phyloP scores from a whole-genome alignment of 2,888 invertebrate species.

The Diarsia brunnea region DNA sequence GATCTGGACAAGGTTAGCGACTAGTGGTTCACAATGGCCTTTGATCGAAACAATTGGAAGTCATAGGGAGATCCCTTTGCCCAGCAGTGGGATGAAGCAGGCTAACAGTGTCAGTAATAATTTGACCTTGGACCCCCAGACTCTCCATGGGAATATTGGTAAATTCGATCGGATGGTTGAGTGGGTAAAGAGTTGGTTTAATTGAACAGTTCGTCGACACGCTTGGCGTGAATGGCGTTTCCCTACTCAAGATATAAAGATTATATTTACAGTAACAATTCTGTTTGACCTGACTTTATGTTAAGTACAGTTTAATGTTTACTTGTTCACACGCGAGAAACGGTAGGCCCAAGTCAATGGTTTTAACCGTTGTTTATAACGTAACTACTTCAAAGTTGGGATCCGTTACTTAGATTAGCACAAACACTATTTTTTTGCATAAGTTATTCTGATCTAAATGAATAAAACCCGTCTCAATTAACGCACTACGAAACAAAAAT shows the following conservation, averaged over 20 bases:
- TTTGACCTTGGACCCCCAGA: neutral
- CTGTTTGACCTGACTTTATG: constrained; percentile 22
- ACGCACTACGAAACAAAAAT: neutral
- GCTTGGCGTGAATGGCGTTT: neutral
- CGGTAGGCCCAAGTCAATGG: constrained; percentile 63
- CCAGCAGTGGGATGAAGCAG: too few species aligned
- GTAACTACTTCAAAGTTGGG: constrained; percentile 51
- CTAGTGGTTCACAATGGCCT: too few species aligned
- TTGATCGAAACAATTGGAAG: too few species aligned
- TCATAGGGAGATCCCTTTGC: too few species aligned
- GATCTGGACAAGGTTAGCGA: too few species aligned
- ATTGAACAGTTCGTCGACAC: neutral
- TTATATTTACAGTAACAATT: constrained; percentile 15
- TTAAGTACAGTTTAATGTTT: constrained; percentile 45
- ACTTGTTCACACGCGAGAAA: constrained; percentile 67
- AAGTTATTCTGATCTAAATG: neutral
- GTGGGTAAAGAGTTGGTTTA: neutral
- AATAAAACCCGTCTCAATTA: neutral
- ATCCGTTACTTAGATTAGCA: constrained; percentile 25
- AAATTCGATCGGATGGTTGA: neutral
- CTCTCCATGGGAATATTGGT: neutral
- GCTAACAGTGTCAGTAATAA: too few species aligned
- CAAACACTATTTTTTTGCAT: neutral
- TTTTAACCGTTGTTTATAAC: constrained; percentile 71
- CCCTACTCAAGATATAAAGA: constrained; percentile 7